Evolutionary conservation across 2,888 invertebrate genomes (phyloP).

Genomic region (Caenorhabditis japonica): DNA sequence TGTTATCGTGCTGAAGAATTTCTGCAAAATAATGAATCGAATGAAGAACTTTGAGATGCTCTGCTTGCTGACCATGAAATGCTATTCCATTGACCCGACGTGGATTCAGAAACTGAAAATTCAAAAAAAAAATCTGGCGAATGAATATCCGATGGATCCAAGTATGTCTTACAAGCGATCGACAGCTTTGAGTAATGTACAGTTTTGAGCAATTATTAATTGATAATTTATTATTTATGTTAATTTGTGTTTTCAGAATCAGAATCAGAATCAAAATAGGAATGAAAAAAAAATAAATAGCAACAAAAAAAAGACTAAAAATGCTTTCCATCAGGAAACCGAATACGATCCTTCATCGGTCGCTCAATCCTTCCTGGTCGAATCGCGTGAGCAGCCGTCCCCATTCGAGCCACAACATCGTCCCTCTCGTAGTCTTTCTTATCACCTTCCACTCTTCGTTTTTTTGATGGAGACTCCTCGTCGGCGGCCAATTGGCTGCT

Average conservation of each 20-base stretch:
- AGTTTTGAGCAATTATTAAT: background rate
- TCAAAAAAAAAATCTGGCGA: background rate
- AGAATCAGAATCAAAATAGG: background rate
- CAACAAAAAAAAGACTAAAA: background rate
- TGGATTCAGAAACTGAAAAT: conserved; percentile 9
- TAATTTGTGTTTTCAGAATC: background rate
- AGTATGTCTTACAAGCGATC: conserved; percentile 22
- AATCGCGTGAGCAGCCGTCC: conserved; percentile 17
- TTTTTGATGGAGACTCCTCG: conserved; percentile 16
- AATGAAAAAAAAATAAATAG: background rate
- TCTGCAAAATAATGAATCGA: conserved; percentile 9
- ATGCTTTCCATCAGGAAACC: conserved; percentile 9
- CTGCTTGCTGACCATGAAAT: conserved; percentile 10
- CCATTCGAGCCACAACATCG: conserved; percentile 31
- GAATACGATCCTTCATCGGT: conserved; percentile 19
- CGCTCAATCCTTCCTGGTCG: conserved; percentile 26
- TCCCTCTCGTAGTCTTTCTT: conserved; percentile 29
- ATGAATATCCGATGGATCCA: background rate
- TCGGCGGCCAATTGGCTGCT: conserved; percentile 39
- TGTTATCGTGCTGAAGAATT: conserved; percentile 29
- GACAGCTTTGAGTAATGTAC: conserved; percentile 18
- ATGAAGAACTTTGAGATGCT: background rate
- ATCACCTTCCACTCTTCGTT: conserved; percentile 8
- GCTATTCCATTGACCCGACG: conserved; percentile 17
- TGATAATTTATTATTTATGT: background rate